Conservation (phyloP, 2,888 invertebrate genomes). For the Villa cingulata region DNA sequence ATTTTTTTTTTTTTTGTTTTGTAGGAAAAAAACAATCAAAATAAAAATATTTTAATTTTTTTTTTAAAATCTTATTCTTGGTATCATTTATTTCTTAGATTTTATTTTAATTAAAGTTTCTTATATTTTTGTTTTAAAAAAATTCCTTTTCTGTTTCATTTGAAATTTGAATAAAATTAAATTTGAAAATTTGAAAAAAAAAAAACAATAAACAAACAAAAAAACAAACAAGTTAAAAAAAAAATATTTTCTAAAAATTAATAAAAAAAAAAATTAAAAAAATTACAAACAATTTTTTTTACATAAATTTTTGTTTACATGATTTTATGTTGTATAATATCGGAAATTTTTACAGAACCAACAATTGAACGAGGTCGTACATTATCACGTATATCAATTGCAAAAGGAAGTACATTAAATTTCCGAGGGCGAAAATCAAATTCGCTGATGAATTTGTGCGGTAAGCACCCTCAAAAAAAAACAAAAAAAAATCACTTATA, state of each 20-base stretch:
- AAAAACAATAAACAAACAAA: not conserved
- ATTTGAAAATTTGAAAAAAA: slow-evolving; percentile 7
- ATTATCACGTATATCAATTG: slow-evolving; percentile 58
- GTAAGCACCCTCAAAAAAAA: slow-evolving; percentile 55
- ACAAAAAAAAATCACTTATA: slow-evolving; percentile 13
- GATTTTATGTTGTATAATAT: too few relatives aligned
- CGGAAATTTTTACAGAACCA: slow-evolving; percentile 35
- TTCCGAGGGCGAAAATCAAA: slow-evolving; percentile 86
- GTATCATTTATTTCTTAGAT: too few relatives aligned
- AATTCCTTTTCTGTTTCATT: not conserved
- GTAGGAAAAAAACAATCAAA: too few relatives aligned
- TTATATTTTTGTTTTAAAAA: too few relatives aligned
- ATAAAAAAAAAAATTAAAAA: not conserved
- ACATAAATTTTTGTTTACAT: not conserved
- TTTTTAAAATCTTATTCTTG: too few relatives aligned
- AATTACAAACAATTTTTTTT: not conserved
- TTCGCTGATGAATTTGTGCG: slow-evolving; percentile 91
- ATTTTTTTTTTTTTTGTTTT: too few relatives aligned
- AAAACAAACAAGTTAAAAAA: slow-evolving; percentile 5
- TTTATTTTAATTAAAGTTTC: too few relatives aligned
- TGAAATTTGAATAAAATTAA: not conserved
- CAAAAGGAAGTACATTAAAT: slow-evolving; percentile 67
- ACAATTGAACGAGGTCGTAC: slow-evolving; percentile 43
- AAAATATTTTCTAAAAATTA: too few relatives aligned
- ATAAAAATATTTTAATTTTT: too few relatives aligned